Evolutionary conservation across 2,113 vertebrate species (phyloP).

Genomic region (Alces alces): DNA sequence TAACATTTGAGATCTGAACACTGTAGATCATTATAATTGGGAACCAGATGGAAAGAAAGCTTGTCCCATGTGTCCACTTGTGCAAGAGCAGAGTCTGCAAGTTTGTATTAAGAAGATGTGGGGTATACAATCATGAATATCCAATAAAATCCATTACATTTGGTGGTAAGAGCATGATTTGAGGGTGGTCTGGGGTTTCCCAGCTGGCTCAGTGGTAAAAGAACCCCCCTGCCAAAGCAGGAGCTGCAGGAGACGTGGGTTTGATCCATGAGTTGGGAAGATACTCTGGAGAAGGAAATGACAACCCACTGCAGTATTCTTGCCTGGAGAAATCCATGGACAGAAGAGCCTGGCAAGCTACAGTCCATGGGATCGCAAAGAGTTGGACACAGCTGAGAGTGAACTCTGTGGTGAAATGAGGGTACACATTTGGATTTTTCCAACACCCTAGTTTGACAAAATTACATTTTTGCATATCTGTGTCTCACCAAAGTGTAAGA

Average conservation of each 20-base stretch:
- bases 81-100: background rate
- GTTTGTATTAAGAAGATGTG: background rate
- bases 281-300: background rate
- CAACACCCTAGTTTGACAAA: background rate
- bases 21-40: too few species aligned
- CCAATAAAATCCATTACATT: background rate
- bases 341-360: background rate
- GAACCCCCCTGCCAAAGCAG: background rate
- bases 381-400: background rate
- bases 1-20: background rate
- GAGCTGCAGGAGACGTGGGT: fast-evolving
- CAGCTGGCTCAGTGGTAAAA: background rate
- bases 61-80: background rate
- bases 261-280: background rate
- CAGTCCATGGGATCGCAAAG: background rate
- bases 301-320: background rate
- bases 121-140: background rate
- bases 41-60: background rate
- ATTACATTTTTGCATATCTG: background rate
- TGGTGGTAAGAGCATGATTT: background rate
- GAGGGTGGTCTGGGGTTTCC: background rate
- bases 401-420: background rate
- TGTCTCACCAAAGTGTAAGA: background rate
- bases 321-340: background rate
- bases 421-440: background rate